Evolutionary conservation across 2,113 vertebrate species (phyloP).

Genomic region (Cebus imitator): DNA sequence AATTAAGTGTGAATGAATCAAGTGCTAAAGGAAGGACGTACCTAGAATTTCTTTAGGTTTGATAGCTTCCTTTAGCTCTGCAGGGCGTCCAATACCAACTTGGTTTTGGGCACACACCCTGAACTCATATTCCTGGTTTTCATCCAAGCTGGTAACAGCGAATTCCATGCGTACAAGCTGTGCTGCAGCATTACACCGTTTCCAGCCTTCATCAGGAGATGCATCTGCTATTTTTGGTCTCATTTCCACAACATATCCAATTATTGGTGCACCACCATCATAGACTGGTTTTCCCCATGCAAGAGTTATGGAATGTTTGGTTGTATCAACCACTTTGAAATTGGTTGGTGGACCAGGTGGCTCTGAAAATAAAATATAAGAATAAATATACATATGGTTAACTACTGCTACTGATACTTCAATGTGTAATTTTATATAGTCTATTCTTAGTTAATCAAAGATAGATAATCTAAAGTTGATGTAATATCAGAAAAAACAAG

Average conservation of each 20-base stretch:
- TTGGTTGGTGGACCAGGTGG: constrained; percentile 95
- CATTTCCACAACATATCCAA: constrained; percentile 97
- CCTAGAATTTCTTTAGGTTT: constrained; percentile 96
- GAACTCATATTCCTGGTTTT: constrained; percentile 94
- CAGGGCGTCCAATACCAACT: constrained; percentile 95
- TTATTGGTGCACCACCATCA: constrained; percentile 95
- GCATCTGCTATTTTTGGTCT: constrained; percentile 87
- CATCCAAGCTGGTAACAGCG: constrained; percentile 92
- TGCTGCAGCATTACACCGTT: constrained; percentile 95
- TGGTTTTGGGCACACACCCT: constrained; percentile 98
- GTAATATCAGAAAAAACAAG: constrained; percentile 39
- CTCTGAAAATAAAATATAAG: constrained; percentile 84
- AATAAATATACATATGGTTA: constrained; percentile 36
- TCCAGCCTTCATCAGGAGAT: constrained; percentile 95
- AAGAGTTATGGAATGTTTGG: constrained; percentile 91
- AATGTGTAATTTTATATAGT: constrained; percentile 18
- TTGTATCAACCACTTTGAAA: constrained; percentile 95
- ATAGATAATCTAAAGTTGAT: not conserved
- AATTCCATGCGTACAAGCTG: constrained; percentile 94
- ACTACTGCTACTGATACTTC: not conserved
- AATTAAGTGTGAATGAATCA: not conserved
- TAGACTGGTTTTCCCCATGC: constrained; percentile 95
- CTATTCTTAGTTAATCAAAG: not conserved
- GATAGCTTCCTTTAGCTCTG: constrained; percentile 92
- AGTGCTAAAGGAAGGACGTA: constrained; percentile 76